Conservation (phyloP, 2,888 invertebrate species). For the Marronus borbonicus region DNA sequence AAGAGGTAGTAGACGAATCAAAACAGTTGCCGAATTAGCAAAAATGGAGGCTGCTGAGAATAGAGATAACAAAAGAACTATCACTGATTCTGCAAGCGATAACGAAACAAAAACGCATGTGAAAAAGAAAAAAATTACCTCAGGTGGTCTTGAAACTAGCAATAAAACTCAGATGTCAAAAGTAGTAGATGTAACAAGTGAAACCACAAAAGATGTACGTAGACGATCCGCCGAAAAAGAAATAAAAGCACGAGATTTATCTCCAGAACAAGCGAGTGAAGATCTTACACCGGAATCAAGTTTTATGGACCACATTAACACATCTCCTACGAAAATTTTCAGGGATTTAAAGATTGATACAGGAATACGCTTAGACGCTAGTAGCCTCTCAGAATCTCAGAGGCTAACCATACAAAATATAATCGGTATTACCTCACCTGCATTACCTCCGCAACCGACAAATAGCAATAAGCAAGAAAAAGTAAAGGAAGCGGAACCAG, state of each 20-base stretch:
- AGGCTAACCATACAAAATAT: slow-evolving; percentile 30
- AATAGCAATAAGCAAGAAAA: neutral
- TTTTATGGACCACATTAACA: slow-evolving; percentile 18
- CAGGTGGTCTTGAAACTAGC: neutral
- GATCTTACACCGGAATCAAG: neutral
- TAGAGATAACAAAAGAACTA: slow-evolving; percentile 28
- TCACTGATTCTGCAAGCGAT: slow-evolving; percentile 13
- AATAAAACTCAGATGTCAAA: neutral
- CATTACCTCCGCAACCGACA: neutral
- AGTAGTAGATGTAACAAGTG: neutral
- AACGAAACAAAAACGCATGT: neutral
- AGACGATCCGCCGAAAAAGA: neutral
- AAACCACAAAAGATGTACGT: neutral
- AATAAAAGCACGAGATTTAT: neutral
- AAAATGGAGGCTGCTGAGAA: neutral
- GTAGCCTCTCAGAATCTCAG: slow-evolving; percentile 31
- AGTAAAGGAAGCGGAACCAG: neutral
- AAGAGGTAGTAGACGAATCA: slow-evolving; percentile 10
- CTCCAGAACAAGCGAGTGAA: neutral
- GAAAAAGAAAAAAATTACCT: slow-evolving; percentile 28
- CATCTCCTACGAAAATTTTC: slow-evolving; percentile 31
- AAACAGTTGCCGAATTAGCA: neutral
- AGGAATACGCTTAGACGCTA: neutral
- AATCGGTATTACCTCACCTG: slow-evolving; percentile 20
- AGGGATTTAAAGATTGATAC: slow-evolving; percentile 28